These are phyloP conservation scores for Didymodactylos carnosus DNA, from an alignment of 2,888 invertebrate species.

Conservation along the genomic window DNA sequence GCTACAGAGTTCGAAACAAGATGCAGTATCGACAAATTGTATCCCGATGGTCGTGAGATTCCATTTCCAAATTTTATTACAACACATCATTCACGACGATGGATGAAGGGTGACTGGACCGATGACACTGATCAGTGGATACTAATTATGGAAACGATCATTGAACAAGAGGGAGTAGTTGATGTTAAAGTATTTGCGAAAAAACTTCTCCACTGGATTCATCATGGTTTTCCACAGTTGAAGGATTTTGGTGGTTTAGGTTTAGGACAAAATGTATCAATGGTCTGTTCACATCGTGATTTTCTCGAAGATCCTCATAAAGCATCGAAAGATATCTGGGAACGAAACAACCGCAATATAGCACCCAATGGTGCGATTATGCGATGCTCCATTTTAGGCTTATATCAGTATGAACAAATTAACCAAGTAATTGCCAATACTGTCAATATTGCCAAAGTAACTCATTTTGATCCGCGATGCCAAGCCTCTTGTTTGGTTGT, in stretches of 20 bases:
- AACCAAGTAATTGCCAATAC: constrained; percentile 24
- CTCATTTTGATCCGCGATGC: constrained; percentile 28
- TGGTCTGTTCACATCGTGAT: constrained; percentile 17
- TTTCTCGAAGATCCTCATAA: constrained; percentile 7
- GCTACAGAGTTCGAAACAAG: not conserved
- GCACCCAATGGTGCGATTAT: constrained; percentile 26
- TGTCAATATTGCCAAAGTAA: constrained; percentile 23
- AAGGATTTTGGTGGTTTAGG: constrained; percentile 24
- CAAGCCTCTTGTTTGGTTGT: constrained; percentile 18
- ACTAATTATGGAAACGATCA: constrained; percentile 29
- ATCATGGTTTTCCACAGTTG: constrained; percentile 24
- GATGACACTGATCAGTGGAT: constrained; percentile 33
- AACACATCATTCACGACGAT: constrained; percentile 25
- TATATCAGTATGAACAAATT: not conserved
- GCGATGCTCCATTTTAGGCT: too few relatives aligned
- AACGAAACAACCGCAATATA: constrained; percentile 19
- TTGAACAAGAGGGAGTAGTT: not conserved
- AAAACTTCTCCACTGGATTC: constrained; percentile 24
- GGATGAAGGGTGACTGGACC: constrained; percentile 34
- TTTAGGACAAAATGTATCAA: constrained; percentile 21
- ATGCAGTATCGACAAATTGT: not conserved
- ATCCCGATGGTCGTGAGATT: not conserved
- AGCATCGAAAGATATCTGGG: constrained; percentile 27
- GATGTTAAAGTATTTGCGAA: constrained; percentile 18
- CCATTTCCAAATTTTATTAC: constrained; percentile 15